A percentile compares a stretch with the other conserved stretches of the same genome.
These are phyloP conservation scores for Stomorhina lunata DNA, from an alignment of 2,888 invertebrate species.

Conservation along the genomic window DNA sequence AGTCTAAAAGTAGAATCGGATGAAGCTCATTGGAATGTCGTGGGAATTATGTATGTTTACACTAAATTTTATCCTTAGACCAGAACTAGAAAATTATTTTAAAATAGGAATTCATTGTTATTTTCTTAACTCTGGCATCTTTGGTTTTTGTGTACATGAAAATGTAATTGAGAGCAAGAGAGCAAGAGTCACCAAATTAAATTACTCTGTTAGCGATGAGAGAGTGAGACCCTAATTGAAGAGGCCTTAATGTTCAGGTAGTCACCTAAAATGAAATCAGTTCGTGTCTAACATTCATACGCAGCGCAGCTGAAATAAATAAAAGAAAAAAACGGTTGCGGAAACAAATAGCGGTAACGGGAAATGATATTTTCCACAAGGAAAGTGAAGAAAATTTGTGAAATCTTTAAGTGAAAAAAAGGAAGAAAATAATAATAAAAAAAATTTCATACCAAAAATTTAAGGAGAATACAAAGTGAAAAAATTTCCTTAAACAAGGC, in stretches of 20 bases:
- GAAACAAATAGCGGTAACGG: constrained; percentile 38
- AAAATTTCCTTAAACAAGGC: neutral
- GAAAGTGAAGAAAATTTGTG: constrained; percentile 18
- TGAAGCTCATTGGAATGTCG: too few species aligned
- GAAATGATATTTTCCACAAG: neutral
- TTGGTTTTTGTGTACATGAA: neutral
- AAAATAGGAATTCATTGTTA: too few species aligned
- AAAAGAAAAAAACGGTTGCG: neutral
- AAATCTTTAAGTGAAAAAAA: constrained; percentile 29
- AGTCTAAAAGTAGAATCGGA: too few species aligned
- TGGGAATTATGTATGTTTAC: too few species aligned
- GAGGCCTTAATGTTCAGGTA: constrained; percentile 61
- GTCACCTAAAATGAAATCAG: constrained; percentile 56
- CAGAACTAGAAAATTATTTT: too few species aligned
- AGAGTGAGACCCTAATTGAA: constrained; percentile 50
- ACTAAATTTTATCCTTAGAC: too few species aligned
- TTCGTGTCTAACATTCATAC: constrained; percentile 65
- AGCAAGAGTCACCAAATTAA: neutral
- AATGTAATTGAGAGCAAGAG: constrained; percentile 20
- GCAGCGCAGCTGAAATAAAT: constrained; percentile 55
- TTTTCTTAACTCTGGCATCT: too few species aligned
- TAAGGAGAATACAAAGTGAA: neutral
- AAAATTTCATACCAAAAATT: too few species aligned
- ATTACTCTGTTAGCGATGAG: neutral
- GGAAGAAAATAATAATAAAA: neutral